Percentiles rank a stretch among this genome's conserved stretches.
These are phyloP conservation scores for Phyllotreta cruciferae DNA, from an alignment of 2,888 invertebrate genomes.

Conservation along the genomic window DNA sequence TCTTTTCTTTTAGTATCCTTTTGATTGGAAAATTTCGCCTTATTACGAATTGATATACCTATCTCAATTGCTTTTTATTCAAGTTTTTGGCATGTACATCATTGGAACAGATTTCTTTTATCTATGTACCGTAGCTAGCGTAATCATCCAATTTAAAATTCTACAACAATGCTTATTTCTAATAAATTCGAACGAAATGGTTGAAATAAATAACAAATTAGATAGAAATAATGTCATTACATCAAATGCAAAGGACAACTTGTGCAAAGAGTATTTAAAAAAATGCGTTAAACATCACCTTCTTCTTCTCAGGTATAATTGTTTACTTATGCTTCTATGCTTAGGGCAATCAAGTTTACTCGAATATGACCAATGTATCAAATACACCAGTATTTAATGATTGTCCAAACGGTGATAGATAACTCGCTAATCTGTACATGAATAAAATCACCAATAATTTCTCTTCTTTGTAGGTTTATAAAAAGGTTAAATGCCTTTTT, in stretches of 20 bases:
- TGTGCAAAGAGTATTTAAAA: neutral
- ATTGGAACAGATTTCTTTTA: conserved; percentile 3
- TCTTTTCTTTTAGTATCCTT: neutral
- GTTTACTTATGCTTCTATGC: no score
- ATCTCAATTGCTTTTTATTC: neutral
- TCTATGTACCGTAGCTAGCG: neutral
- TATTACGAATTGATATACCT: neutral
- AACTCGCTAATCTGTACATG: no score
- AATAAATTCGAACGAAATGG: neutral
- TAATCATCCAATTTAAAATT: neutral
- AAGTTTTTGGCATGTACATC: neutral
- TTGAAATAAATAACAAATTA: neutral
- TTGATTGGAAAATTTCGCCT: neutral
- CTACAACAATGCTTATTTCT: neutral
- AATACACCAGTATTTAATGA: no score
- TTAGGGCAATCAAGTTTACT: no score
- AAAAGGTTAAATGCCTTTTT: neutral
- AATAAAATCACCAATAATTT: neutral
- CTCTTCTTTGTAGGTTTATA: neutral
- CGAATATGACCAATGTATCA: no score
- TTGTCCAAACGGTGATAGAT: no score
- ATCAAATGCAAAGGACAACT: neutral
- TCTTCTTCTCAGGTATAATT: neutral
- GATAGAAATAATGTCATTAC: neutral
- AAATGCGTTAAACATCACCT: neutral